Evolutionary conservation across 2,113 vertebrate genomes (phyloP).

Genomic region (Sphyrna mokarran): DNA sequence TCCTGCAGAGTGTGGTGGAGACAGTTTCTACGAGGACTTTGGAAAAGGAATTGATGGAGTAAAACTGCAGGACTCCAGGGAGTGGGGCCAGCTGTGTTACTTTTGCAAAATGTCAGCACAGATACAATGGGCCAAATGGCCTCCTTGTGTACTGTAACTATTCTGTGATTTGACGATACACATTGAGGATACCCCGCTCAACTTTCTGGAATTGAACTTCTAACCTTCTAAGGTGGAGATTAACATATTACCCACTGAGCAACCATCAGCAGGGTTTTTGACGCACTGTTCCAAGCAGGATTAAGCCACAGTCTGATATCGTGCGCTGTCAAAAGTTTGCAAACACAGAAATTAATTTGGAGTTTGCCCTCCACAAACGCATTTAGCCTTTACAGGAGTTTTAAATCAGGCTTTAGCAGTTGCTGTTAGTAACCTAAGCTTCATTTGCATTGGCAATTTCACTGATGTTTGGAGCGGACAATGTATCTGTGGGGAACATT

Average conservation of each 20-base stretch:
- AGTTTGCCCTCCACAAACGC: not conserved
- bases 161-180: not conserved
- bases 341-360: not conserved
- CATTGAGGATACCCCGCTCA: not conserved
- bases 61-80: not conserved
- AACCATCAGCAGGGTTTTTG: not conserved
- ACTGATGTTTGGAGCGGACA: not conserved
- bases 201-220: not conserved
- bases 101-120: not conserved
- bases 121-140: not conserved
- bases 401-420: not conserved
- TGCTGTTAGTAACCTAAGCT: not conserved
- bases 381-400: not conserved
- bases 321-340: not conserved
- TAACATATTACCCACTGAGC: not conserved
- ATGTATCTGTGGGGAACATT: not conserved
- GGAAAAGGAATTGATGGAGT: not conserved
- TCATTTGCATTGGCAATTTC: constrained; percentile 23
- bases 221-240: not conserved
- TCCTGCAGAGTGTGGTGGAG: not conserved
- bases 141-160: not conserved
- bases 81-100: not conserved
- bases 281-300: not conserved
- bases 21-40: not conserved
- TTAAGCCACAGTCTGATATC: not conserved